Base-by-base conservation (phyloP, 1,140 invertebrate genomes). In the Harlomillsia oculata region DNA sequence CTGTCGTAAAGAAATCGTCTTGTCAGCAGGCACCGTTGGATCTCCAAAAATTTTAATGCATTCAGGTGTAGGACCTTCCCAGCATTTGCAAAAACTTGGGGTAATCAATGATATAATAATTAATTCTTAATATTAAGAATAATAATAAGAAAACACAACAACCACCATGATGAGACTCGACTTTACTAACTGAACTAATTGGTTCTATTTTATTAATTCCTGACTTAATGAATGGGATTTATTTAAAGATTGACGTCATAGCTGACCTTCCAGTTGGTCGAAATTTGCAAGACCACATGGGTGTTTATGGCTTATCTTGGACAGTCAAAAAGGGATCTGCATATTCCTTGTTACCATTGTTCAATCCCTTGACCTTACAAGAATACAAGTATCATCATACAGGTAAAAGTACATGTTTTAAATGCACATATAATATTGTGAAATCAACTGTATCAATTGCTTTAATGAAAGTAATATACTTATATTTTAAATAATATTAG, bases 21-120 rank as follows among this genome's bases (percentile, higher is more conserved):
- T 72, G 6, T 69, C 68, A 16, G 67, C 67, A 5, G 69, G 69
- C 21, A 59, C 67, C 11, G 25, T 70, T 0, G 69, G 66, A n/a
- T 60, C 77, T 37, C 81, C 83, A 0, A 75, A 82, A 65, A 62
- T 87, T 13, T 63, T 87, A 6, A 82, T 86, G 77, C 65, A 85
- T 1, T 84, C 82, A 20, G 84, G 84, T 14, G 77, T 87, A 32
- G 84, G 84, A 21, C 82, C 82, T 3, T 63, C 55, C 13, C 58
- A 63, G 5, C 72, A 77, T 58, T 53, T 75, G 5, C 29, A 64
- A 1, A 43, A 62, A 3, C n/a, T 66, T 14, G 45, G 58, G 11
- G 66, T 67, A 55, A 40, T 9, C 8, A 28, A 23, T 5, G 32
- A n/a, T n/a, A n/a, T n/a, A n/a, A n/a, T n/a, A n/a, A n/a, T n/a